Conservation (phyloP, 2,888 invertebrate species). For the Agrotis exclamationis region DNA sequence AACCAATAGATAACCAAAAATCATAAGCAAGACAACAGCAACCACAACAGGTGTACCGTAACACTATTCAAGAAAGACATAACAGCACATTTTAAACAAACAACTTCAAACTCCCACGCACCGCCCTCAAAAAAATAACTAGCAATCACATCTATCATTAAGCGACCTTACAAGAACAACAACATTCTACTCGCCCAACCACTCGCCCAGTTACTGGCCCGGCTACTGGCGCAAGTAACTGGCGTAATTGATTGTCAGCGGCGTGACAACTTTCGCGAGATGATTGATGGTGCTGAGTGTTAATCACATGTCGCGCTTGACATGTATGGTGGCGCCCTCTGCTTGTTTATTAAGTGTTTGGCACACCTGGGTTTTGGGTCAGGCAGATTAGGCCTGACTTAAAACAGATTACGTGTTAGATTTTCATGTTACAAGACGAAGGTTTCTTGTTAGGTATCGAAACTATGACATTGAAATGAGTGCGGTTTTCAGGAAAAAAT, state of each 20-base stretch:
- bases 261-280: conserved; percentile 58
- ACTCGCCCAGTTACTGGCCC: conserved; percentile 21
- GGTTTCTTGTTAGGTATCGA: neutral
- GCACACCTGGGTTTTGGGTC: conserved; percentile 35
- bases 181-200: conserved; percentile 43
- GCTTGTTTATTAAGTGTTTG: conserved; percentile 27
- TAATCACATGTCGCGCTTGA: conserved; percentile 53
- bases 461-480: neutral
- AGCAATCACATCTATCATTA: conserved; percentile 48
- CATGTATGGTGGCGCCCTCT: conserved; percentile 51
- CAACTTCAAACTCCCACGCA: conserved; percentile 39
- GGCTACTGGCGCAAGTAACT: conserved; percentile 53
- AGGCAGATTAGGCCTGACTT: neutral
- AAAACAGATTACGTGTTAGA: neutral
- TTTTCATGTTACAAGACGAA: neutral
- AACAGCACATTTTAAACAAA: conserved; percentile 24
- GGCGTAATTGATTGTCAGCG: conserved; percentile 57
- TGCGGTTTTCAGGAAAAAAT: no score
- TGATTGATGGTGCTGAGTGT: conserved; percentile 60
- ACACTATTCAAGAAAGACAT: neutral
- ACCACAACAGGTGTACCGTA: neutral
- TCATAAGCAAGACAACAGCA: no score
- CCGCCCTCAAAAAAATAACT: conserved; percentile 12
- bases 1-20: no score
- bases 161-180: conserved; percentile 30